phyloP scores from a whole-genome alignment of 2,797 vertebrate species.

The Tympanoctomys barrerae region DNA sequence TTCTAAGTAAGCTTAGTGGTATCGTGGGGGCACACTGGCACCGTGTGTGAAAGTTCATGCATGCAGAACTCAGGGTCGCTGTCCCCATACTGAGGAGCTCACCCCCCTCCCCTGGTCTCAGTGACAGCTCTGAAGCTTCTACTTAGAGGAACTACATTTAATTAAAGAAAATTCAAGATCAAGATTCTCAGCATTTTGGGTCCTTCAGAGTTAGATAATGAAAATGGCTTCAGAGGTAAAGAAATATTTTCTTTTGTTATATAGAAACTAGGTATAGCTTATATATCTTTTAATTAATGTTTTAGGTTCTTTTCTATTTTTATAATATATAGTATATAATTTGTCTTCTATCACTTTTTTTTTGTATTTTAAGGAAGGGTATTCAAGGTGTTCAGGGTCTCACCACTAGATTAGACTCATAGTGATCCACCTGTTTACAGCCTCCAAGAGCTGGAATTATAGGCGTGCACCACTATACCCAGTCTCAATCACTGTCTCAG shows the following conservation, averaged over 20 bases:
- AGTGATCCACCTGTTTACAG: no score
- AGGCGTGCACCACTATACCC: no score
- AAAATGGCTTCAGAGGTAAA: neutral
- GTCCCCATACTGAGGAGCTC: neutral
- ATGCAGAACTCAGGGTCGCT: neutral
- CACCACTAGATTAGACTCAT: no score
- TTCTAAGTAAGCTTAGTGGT: neutral
- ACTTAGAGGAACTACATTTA: neutral
- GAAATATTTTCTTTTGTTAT: neutral
- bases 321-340: neutral
- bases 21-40: neutral
- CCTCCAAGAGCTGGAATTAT: no score
- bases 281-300: neutral
- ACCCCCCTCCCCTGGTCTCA: neutral
- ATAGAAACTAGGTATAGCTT: neutral
- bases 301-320: neutral
- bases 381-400: no score
- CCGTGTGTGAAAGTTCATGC: fast-evolving
- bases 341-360: neutral
- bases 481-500: no score
- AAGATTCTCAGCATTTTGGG: neutral
- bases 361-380: no score
- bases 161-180: neutral
- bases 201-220: neutral
- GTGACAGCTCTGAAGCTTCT: neutral